Conservation (phyloP, 2,888 invertebrate genomes). For the Zhengitettix transpicula region DNA sequence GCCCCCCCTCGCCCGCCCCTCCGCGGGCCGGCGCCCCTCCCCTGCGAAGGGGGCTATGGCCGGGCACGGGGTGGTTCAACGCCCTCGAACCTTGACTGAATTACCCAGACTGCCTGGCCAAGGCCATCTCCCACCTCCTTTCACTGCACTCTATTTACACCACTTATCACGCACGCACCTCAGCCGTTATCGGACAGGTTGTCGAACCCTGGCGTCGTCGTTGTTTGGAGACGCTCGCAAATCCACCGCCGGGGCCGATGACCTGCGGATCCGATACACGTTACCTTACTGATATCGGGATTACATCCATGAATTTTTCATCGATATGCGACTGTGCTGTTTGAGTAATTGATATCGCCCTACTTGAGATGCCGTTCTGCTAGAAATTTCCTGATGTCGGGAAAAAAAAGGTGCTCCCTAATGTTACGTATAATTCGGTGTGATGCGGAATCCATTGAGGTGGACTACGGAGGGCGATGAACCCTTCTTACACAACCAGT, state of each 20-base stretch:
- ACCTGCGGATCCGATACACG: neutral
- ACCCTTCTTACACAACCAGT: too few relatives aligned
- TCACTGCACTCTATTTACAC: neutral
- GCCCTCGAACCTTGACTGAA: constrained; percentile 75
- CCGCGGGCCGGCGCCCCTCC: neutral
- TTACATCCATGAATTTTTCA: too few relatives aligned
- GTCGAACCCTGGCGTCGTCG: neutral
- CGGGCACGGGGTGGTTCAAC: constrained; percentile 43
- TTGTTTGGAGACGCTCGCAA: neutral
- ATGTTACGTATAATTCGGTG: too few relatives aligned
- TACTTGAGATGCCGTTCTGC: too few relatives aligned
- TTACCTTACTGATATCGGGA: too few relatives aligned
- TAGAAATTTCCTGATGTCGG: too few relatives aligned
- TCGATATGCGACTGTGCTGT: too few relatives aligned
- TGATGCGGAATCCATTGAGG: too few relatives aligned
- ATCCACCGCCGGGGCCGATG: neutral
- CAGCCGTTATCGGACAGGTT: neutral
- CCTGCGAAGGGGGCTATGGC: constrained; percentile 5
- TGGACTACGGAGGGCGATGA: too few relatives aligned
- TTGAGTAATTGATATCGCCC: too few relatives aligned
- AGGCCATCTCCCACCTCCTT: constrained; percentile 15
- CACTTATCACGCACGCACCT: neutral
- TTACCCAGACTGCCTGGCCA: constrained; percentile 38
- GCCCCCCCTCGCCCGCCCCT: neutral
- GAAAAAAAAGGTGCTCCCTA: too few relatives aligned